phyloP scores from a whole-genome alignment of 2,888 invertebrate species.

The Cheilosia grossa region DNA sequence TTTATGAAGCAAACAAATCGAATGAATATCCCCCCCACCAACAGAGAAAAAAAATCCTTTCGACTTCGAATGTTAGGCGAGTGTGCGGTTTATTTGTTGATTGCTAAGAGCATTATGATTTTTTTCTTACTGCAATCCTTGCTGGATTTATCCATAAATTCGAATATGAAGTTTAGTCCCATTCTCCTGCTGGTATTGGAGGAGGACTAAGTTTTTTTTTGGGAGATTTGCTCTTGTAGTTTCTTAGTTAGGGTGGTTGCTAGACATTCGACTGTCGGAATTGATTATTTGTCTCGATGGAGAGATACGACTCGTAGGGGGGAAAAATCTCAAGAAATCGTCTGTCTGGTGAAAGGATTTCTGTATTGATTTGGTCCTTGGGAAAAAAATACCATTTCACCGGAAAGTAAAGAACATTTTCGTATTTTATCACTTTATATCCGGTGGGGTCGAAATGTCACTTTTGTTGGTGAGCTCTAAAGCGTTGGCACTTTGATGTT shows the following conservation, averaged over 20 bases:
- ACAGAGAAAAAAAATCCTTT: slow-evolving; percentile 50
- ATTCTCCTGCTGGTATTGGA: not conserved
- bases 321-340: slow-evolving; percentile 23
- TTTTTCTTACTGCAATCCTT: slow-evolving; percentile 51
- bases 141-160: slow-evolving; percentile 71
- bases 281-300: slow-evolving; percentile 60
- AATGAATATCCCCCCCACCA: slow-evolving; percentile 51
- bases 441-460: slow-evolving; percentile 49
- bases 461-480: slow-evolving; percentile 13
- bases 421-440: slow-evolving; percentile 67
- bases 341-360: slow-evolving; percentile 42
- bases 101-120: slow-evolving; percentile 70
- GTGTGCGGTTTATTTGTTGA: slow-evolving; percentile 73
- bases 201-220: slow-evolving; percentile 31
- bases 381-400: slow-evolving; percentile 24
- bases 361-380: slow-evolving; percentile 55
- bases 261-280: slow-evolving; percentile 64
- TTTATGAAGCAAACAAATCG: slow-evolving; percentile 74
- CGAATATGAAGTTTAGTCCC: slow-evolving; percentile 70
- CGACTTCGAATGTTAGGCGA: slow-evolving; percentile 38
- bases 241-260: slow-evolving; percentile 3
- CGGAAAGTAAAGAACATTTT: slow-evolving; percentile 54
- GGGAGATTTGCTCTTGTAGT: slow-evolving; percentile 29
- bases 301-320: slow-evolving; percentile 12
- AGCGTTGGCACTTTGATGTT: slow-evolving; percentile 58